Evolutionary conservation across 2,888 invertebrate genomes (phyloP), one percentile per base, ranked within the genome.

Genomic region (Helobdella robusta): DNA sequence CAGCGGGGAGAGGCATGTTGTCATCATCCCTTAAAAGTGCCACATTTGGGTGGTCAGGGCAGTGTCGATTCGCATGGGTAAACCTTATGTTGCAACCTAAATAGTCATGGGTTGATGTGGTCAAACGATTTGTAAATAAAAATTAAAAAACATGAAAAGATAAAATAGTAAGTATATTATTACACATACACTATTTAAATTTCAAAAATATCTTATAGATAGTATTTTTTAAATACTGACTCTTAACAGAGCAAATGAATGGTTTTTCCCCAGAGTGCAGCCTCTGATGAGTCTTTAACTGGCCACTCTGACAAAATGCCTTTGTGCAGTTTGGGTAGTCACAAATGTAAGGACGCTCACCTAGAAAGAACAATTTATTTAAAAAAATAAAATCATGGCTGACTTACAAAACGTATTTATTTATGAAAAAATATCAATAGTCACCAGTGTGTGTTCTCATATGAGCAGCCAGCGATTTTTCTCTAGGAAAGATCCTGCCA

Each of bases 191-290:
- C n/a, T n/a, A n/a, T n/a, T n/a, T n/a, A n/a, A 3, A 56, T 1
- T 6, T 2, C 3, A 56, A 56, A 28, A 30, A 30, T 20, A 20
- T 30, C 20, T 56, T 56, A 4, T 56, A 25, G 28, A 20, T 25
- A 23, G 11, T 2, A 15, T 30, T 59, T 3, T 4, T 3, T 11
- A 18, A 40, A 15, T 28, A 32, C 66, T 59, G 69, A 77, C 78
- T 75, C 69, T 72, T 70, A 20, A 72, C 71, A 35, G 75, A 73
- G 77, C 88, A 87, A 32, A 85, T 78, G 75, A 87, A 88, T 2
- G 87, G 87, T 73, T 87, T 86, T 74, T 87, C 87, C 32, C 87
- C 87, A 0, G 87, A 87, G 74, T 88, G 88, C 1, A 87, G 79
- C 69, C 88, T 80, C 73, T 87, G 87, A 75, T 88, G 88, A 0